These are phyloP conservation scores for Callionymus lyra DNA, from an alignment of 2,113 vertebrate species.

Conservation along the genomic window DNA sequence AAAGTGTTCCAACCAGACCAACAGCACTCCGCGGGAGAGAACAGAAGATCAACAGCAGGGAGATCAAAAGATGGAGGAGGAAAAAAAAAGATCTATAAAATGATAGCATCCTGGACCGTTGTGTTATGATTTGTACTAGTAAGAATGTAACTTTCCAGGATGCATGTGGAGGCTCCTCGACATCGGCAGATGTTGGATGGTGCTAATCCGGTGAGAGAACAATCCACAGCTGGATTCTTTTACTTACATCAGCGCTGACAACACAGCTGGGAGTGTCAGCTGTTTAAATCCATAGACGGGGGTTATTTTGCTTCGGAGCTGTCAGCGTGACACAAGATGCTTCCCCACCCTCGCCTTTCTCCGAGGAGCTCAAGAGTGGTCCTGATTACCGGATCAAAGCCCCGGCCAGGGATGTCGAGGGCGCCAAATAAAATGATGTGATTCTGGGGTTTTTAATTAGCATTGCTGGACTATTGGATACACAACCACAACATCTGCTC, in stretches of 20 bases:
- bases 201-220: slow-evolving; percentile 23
- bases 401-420: slow-evolving; percentile 21
- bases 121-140: too few species aligned
- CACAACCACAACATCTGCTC: slow-evolving; percentile 49
- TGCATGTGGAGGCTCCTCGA: slow-evolving; percentile 11
- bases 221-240: slow-evolving; percentile 50
- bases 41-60: too few species aligned
- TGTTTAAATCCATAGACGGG: slow-evolving; percentile 38
- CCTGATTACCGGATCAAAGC: slow-evolving; percentile 61
- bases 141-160: not conserved
- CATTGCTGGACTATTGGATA: slow-evolving; percentile 28
- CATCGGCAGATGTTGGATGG: slow-evolving; percentile 42
- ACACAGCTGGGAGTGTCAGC: slow-evolving; percentile 57
- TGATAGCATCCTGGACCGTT: too few species aligned
- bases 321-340: slow-evolving; percentile 52
- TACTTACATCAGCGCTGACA: slow-evolving; percentile 56
- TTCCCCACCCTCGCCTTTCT: slow-evolving; percentile 29
- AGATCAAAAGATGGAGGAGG: too few species aligned
- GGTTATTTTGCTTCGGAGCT: slow-evolving; percentile 51
- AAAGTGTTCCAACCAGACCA: too few species aligned
- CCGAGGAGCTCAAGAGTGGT: slow-evolving; percentile 46
- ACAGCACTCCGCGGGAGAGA: too few species aligned
- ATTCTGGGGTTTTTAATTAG: slow-evolving; percentile 56
- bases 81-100: too few species aligned
- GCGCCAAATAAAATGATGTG: slow-evolving; percentile 48